phyloP scores from a whole-genome alignment of 2,113 vertebrate species.

The Rhinoderma darwinii region DNA sequence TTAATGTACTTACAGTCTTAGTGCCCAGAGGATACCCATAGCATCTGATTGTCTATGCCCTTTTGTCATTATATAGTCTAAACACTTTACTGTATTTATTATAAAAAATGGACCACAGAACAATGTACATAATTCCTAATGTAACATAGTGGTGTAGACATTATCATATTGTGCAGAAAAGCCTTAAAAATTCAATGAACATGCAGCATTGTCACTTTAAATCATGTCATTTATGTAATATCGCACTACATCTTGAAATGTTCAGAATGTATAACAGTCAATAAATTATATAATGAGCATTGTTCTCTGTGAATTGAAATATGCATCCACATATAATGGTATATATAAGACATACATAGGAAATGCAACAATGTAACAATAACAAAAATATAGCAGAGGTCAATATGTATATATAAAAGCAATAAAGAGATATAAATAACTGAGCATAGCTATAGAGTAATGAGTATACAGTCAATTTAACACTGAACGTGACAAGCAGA shows the following conservation, averaged over 20 bases:
- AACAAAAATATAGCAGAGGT: neutral
- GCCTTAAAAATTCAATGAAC: neutral
- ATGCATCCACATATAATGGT: neutral
- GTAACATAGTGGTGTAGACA: neutral
- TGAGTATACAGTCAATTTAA: neutral
- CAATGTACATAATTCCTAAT: neutral
- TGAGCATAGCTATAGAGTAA: neutral
- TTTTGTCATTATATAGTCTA: neutral
- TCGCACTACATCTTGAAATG: neutral
- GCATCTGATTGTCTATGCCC: neutral
- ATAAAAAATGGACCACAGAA: neutral
- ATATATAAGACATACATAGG: neutral
- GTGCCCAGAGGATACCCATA: neutral
- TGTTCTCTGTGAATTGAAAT: neutral
- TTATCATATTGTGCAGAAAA: constrained; percentile 8
- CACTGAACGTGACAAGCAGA: neutral
- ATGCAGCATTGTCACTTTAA: constrained; percentile 5
- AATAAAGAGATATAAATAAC: neutral
- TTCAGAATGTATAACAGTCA: neutral
- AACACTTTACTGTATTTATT: neutral
- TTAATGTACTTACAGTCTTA: no score
- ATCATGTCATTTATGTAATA: constrained; percentile 2
- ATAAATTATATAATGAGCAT: neutral
- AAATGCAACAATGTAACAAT: neutral
- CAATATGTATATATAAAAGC: neutral